These are phyloP conservation scores for Myocastor coypus DNA, from an alignment of 2,113 vertebrate genomes.

Conservation along the genomic window DNA sequence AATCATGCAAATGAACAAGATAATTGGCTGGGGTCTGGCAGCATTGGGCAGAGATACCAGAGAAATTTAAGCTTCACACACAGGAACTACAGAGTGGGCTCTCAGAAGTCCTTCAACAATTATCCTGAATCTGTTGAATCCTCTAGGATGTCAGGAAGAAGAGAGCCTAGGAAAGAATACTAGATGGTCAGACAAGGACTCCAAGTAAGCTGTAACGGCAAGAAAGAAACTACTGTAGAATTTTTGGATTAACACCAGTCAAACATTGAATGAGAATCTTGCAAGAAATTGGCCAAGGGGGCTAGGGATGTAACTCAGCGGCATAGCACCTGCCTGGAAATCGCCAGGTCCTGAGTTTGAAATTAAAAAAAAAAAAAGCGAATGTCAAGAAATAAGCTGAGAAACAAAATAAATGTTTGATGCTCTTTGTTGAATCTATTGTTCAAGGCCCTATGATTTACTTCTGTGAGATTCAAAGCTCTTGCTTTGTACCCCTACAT, in stretches of 20 bases:
- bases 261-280: background rate
- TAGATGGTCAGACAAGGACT: background rate
- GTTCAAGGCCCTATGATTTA: background rate
- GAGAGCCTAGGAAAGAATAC: background rate
- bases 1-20: slow-evolving; percentile 11
- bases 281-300: background rate
- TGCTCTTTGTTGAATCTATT: background rate
- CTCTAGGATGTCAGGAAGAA: background rate
- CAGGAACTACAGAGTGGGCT: slow-evolving; percentile 48
- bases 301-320: no score
- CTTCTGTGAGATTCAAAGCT: background rate
- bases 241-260: background rate
- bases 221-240: background rate
- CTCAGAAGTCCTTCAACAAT: slow-evolving; percentile 38
- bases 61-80: slow-evolving; percentile 48
- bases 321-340: no score
- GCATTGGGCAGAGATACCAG: slow-evolving; percentile 11
- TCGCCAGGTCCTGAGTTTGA: no score
- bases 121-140: slow-evolving; percentile 15
- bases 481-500: background rate
- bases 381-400: background rate
- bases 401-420: background rate
- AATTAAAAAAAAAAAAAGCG: no score
- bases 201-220: background rate
- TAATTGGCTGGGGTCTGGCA: slow-evolving; percentile 47